phyloP scores from a whole-genome alignment of 2,888 invertebrate species.

The Acrobasis consociella region DNA sequence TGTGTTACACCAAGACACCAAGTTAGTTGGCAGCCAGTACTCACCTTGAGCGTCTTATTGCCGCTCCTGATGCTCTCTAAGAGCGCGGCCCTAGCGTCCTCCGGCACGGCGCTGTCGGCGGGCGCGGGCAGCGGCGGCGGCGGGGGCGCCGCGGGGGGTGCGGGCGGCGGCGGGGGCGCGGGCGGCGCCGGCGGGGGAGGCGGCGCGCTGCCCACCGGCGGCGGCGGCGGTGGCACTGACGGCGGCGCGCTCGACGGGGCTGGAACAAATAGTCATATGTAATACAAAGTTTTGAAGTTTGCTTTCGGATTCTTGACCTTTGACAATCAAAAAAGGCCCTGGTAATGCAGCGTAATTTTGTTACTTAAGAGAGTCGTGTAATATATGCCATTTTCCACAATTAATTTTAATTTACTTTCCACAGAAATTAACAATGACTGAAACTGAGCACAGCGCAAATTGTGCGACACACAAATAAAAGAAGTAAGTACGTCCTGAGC shows the following conservation, averaged over 20 bases:
- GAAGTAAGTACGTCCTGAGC: no score
- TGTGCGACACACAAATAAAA: no score
- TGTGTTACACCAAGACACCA: no score
- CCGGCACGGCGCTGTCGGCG: constrained; percentile 48
- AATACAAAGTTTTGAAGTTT: no score
- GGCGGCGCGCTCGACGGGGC: constrained; percentile 50
- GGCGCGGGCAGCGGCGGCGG: constrained; percentile 26
- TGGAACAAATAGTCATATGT: constrained; percentile 16
- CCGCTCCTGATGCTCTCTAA: constrained; percentile 94
- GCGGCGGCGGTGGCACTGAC: constrained; percentile 57
- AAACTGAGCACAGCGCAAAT: no score
- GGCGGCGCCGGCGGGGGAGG: constrained; percentile 58
- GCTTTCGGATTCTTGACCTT: no score
- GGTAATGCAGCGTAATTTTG: no score
- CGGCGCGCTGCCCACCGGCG: constrained; percentile 56
- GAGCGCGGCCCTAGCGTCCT: constrained; percentile 86
- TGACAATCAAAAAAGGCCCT: no score
- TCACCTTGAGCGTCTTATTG: constrained; percentile 87
- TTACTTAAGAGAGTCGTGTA: no score
- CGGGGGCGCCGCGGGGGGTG: constrained; percentile 46
- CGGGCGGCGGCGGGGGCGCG: constrained; percentile 63
- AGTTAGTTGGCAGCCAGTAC: constrained; percentile 1
- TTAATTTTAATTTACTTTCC: no score
- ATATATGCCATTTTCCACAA: no score
- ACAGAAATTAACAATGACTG: no score